These are phyloP conservation scores for Drosophila gaucha DNA, from an alignment of 2,888 invertebrate species.

Conservation along the genomic window DNA sequence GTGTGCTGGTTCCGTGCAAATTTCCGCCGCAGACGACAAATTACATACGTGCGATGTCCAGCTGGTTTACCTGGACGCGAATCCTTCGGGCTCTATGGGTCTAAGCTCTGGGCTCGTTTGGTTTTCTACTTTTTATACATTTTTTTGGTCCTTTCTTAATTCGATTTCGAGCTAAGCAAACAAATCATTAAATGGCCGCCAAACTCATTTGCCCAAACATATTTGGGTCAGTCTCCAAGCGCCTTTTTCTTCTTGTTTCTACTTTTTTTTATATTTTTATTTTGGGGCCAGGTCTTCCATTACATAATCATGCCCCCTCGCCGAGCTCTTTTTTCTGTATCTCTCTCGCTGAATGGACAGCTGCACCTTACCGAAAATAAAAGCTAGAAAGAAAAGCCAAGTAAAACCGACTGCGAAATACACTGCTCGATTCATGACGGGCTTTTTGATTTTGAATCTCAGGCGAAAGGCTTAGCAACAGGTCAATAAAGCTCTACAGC, in stretches of 20 bases:
- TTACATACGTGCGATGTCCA: conserved; percentile 68
- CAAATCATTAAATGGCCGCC: conserved; percentile 71
- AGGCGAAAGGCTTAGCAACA: no score
- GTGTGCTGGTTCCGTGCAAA: conserved; percentile 62
- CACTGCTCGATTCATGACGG: no score
- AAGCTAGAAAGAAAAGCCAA: no score
- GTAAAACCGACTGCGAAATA: no score
- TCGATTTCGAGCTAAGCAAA: conserved; percentile 66
- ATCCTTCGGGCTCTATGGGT: background rate
- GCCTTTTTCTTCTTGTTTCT: background rate
- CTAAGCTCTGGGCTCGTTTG: conserved; percentile 3
- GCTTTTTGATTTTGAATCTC: no score
- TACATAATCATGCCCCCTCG: conserved; percentile 14
- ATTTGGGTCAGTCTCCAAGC: conserved; percentile 59
- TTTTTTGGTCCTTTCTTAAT: conserved; percentile 53
- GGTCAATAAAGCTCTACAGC: no score
- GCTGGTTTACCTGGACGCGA: conserved; percentile 18
- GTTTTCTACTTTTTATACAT: background rate
- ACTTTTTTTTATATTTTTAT: background rate
- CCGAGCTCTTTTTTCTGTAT: no score
- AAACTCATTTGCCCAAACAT: conserved; percentile 63
- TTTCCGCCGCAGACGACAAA: conserved; percentile 79
- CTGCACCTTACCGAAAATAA: conserved; percentile 1
- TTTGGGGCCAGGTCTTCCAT: conserved; percentile 34
- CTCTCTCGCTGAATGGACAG: conserved; percentile 17